Evolutionary conservation across 2,113 vertebrate genomes (phyloP).

Genomic region (Xiphophorus maculatus): DNA sequence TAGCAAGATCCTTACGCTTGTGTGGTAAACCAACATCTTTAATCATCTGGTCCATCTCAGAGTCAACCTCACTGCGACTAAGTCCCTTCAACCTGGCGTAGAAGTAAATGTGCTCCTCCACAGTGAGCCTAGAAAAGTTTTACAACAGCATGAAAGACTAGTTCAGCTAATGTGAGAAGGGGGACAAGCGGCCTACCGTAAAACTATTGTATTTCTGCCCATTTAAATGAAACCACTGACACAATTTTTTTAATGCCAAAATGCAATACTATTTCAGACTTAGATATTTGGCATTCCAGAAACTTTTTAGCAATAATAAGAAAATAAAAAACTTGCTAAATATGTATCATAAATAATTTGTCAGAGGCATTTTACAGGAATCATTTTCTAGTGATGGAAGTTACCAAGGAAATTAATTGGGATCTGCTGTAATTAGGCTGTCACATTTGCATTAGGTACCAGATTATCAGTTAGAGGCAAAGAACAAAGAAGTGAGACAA

Average conservation of each 20-base stretch:
- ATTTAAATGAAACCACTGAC: background rate
- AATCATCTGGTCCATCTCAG: constrained; percentile 93
- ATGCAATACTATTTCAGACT: too few relatives aligned
- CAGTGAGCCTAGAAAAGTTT: constrained; percentile 85
- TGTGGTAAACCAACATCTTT: constrained; percentile 91
- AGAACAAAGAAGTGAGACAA: constrained; percentile 22
- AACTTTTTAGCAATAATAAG: too few relatives aligned
- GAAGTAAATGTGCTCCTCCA: constrained; percentile 98
- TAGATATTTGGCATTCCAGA: too few relatives aligned
- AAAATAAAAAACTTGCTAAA: background rate
- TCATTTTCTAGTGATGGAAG: constrained; percentile 43
- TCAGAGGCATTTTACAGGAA: background rate
- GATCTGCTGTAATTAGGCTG: constrained; percentile 65
- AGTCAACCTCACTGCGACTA: constrained; percentile 82
- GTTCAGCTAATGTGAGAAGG: background rate
- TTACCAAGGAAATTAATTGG: constrained; percentile 71
- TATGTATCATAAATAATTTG: too few relatives aligned
- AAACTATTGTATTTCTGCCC: background rate
- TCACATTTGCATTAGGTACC: constrained; percentile 47
- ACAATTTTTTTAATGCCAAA: too few relatives aligned
- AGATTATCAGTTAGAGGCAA: constrained; percentile 44
- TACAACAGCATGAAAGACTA: constrained; percentile 1
- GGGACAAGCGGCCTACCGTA: background rate
- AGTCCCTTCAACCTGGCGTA: constrained; percentile 92
- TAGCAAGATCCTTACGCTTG: constrained; percentile 86